A percentile compares a stretch with the other conserved stretches of the same genome.
phyloP scores from a whole-genome alignment of 2,113 vertebrate species.

The Notothenia coriiceps region DNA sequence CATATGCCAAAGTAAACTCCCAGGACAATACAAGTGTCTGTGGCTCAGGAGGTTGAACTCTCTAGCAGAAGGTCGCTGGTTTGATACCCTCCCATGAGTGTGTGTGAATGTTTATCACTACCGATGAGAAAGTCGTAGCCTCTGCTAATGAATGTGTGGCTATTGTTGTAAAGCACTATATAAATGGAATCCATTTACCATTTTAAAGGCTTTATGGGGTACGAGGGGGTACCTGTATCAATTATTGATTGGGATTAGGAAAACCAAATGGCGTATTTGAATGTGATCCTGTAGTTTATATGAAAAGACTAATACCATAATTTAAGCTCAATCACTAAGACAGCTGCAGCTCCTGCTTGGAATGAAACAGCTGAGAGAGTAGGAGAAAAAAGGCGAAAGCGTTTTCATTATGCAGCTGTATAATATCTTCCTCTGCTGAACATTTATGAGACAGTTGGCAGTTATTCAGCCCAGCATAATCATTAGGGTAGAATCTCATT shows the following conservation, averaged over 20 bases:
- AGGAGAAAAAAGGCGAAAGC: neutral
- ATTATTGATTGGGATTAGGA: neutral
- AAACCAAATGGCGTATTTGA: neutral
- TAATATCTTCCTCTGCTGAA: neutral
- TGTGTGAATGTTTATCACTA: too few relatives aligned
- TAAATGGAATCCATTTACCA: too few relatives aligned
- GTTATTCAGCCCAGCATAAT: slow-evolving; percentile 1
- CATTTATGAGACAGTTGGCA: neutral
- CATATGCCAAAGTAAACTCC: neutral
- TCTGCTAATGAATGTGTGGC: too few relatives aligned
- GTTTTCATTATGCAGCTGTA: slow-evolving; percentile 6
- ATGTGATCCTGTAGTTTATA: neutral
- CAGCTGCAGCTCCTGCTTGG: slow-evolving; percentile 25
- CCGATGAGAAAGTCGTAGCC: too few relatives aligned
- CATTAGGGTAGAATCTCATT: neutral
- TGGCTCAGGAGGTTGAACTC: too few relatives aligned
- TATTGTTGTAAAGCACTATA: too few relatives aligned
- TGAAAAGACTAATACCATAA: neutral
- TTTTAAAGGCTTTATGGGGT: neutral
- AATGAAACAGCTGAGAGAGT: slow-evolving; percentile 6
- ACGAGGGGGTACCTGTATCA: neutral
- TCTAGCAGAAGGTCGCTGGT: too few relatives aligned
- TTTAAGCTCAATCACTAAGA: neutral
- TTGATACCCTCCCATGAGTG: too few relatives aligned
- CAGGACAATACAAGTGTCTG: neutral